Conservation (phyloP, 2,797 vertebrate species). For the Enteromius afrohamiltoni region DNA sequence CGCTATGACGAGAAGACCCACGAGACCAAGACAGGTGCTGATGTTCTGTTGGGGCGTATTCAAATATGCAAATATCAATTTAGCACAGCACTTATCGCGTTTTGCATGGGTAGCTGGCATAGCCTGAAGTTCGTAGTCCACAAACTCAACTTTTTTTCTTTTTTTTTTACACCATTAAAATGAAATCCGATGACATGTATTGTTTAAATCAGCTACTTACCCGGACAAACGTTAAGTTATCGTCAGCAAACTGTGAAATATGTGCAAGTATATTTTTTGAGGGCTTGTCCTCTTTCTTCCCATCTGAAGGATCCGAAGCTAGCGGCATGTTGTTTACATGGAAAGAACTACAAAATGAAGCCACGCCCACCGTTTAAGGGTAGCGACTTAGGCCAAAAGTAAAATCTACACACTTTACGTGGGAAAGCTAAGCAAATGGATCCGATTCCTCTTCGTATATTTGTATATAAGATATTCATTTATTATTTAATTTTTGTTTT, state of each 20-base stretch:
- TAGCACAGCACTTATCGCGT: not conserved
- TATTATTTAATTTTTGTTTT: slow-evolving; percentile 37
- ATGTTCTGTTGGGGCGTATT: slow-evolving; percentile 70
- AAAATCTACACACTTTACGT: not conserved
- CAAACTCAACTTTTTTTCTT: not conserved
- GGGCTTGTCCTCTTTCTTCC: slow-evolving; percentile 37
- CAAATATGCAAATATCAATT: slow-evolving; percentile 32
- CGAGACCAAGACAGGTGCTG: slow-evolving; percentile 75
- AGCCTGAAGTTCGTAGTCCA: not conserved
- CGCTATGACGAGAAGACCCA: slow-evolving; percentile 74
- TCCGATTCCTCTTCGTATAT: slow-evolving; percentile 44
- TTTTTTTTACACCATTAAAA: not conserved
- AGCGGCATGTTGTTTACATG: slow-evolving; percentile 63
- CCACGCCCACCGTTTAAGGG: slow-evolving; percentile 42
- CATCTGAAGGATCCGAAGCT: slow-evolving; percentile 12
- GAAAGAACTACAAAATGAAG: slow-evolving; percentile 43
- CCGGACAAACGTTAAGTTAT: slow-evolving; percentile 76
- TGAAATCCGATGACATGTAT: not conserved
- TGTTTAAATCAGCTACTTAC: slow-evolving; percentile 64
- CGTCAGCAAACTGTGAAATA: slow-evolving; percentile 74
- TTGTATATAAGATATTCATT: slow-evolving; percentile 61
- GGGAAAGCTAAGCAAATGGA: not conserved
- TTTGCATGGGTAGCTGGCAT: not conserved
- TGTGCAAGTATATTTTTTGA: slow-evolving; percentile 70
- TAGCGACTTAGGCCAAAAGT: not conserved